A percentile compares a stretch with the other conserved stretches of the same genome.
Evolutionary conservation across 2,888 invertebrate genomes (phyloP).

Genomic region (Protula sp.): DNA sequence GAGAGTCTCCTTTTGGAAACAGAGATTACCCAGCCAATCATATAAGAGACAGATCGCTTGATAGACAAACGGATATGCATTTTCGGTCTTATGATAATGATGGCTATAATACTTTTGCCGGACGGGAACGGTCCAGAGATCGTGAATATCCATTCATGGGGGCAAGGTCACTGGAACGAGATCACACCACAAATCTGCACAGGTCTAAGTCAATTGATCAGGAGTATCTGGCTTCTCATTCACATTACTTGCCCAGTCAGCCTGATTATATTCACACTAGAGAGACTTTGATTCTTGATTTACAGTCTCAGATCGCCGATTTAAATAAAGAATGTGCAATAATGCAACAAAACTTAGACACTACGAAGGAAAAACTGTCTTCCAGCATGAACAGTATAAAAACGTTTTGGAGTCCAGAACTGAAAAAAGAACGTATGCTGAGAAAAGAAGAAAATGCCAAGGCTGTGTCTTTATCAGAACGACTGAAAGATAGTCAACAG

Average conservation of each 20-base stretch:
- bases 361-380: conserved; percentile 94
- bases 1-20: too few relatives aligned
- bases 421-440: conserved; percentile 94
- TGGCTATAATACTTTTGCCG: conserved; percentile 13
- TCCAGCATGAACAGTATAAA: conserved; percentile 99
- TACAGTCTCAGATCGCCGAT: conserved; percentile 78
- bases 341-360: conserved; percentile 55
- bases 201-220: conserved; percentile 41
- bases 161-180: conserved; percentile 46
- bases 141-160: conserved; percentile 54
- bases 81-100: too few relatives aligned
- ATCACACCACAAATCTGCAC: conserved; percentile 21
- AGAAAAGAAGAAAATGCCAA: conserved; percentile 97
- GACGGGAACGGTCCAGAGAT: conserved; percentile 62
- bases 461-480: conserved; percentile 93
- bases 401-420: conserved; percentile 99
- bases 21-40: too few relatives aligned
- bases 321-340: conserved; percentile 86
- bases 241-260: conserved; percentile 12
- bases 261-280: conserved; percentile 14
- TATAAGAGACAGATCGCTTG: too few relatives aligned
- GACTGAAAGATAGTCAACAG: too few relatives aligned
- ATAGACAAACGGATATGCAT: too few relatives aligned
- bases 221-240: conserved; percentile 16
- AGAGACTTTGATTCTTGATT: conserved; percentile 47